Percentiles rank a stretch among this genome's conserved stretches.
Conservation (phyloP, 2,113 vertebrate genomes). For the Mandrillus leucophaeus region DNA sequence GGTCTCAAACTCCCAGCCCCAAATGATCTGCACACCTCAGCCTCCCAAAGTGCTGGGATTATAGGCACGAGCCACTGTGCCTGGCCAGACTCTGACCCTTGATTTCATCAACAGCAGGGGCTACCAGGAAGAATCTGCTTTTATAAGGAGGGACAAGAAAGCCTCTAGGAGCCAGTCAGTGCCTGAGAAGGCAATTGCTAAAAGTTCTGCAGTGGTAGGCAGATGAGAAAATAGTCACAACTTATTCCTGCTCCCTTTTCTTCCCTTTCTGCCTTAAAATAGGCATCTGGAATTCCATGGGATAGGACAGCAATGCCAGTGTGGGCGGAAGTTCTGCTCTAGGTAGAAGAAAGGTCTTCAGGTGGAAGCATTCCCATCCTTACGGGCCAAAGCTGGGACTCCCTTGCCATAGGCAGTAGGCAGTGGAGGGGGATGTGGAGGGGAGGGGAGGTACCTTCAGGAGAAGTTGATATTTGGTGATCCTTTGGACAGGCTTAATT, state of each 20-base stretch:
- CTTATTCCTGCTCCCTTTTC: background rate
- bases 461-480: slow-evolving; percentile 98
- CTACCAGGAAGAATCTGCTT: background rate
- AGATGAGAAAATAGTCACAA: background rate
- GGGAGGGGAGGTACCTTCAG: slow-evolving; percentile 90
- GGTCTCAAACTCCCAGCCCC: too few species aligned
- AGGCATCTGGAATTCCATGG: background rate
- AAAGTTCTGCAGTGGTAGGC: background rate
- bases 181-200: background rate
- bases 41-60: too few species aligned
- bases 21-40: too few species aligned
- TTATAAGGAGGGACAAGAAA: background rate
- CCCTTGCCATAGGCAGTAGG: background rate
- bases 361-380: background rate
- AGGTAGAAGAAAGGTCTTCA: background rate
- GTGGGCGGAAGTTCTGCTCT: background rate
- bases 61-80: too few species aligned
- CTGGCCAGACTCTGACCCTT: too few species aligned
- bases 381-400: background rate
- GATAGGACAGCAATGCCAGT: background rate
- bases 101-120: background rate
- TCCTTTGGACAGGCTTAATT: slow-evolving; percentile 99
- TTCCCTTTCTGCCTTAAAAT: background rate
- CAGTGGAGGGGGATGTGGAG: background rate
- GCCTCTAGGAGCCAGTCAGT: background rate